Evolutionary conservation across 2,113 vertebrate genomes (phyloP), one percentile per base, ranked within the genome.

Genomic region (Syngnathus typhle): DNA sequence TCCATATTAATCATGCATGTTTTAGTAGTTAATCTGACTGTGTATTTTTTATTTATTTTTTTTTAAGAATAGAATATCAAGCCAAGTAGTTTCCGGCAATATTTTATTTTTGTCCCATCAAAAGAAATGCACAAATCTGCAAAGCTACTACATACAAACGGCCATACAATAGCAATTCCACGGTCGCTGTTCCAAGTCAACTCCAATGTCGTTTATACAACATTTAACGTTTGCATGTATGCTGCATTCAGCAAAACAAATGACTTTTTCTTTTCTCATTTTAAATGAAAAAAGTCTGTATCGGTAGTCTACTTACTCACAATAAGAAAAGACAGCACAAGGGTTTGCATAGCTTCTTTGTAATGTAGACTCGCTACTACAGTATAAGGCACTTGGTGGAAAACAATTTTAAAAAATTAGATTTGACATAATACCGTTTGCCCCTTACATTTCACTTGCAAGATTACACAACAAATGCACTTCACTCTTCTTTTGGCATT

Each of bases 291-390:
- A 83, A 88, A 85, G 78, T 85, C 80, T 78, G 86, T 68, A 39
- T 44, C 54, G 78, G 78, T 67, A 72, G 73, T 78, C 74, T 84
- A 85, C 82, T 77, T 79, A 85, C 83, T 85, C 87, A 93, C 92
- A 92, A 91, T 88, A 91, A 92, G 91, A 79, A 88, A 90, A 84
- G 65, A 72, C 60, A 78, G 80, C 75, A 71, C 75, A 83, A 72
- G 68, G 69, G 83, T 90, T 99, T 99, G 96, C 96, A 98, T 99
- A 98, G 96, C 95, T 95, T 90, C 90, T 92, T 94, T 93, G 93
- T 94, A 90, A 92, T 93, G 94, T 90, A 86, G 91, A 92, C 94
- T 88, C 80, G 85, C 84, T 88, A 85, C 85, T 79, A 58, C 55
- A 58, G 32, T 51, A 71, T 88, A 99, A 98, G 96, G 96, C 96